Conservation (phyloP, 2,888 invertebrate genomes). For the Xylocampa areola region DNA sequence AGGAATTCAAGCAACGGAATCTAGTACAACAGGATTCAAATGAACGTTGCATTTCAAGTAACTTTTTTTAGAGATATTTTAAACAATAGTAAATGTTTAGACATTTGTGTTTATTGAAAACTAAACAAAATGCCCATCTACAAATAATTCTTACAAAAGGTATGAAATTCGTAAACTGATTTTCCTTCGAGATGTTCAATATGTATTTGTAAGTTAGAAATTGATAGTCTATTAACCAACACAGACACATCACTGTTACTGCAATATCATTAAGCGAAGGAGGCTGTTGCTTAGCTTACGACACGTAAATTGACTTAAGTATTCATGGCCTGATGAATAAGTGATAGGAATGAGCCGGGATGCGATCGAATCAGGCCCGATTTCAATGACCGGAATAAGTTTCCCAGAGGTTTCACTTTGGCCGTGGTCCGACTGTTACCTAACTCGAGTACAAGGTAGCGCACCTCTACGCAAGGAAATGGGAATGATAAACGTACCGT, state of each 20-base stretch:
- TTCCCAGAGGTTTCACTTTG: constrained; percentile 62
- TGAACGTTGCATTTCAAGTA: constrained; percentile 10
- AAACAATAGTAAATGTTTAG: not conserved
- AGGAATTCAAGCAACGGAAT: constrained; percentile 14
- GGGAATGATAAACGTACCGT: constrained; percentile 47
- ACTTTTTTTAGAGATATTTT: constrained; percentile 4
- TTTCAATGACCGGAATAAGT: constrained; percentile 80
- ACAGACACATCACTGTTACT: constrained; percentile 65
- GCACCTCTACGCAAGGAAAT: constrained; percentile 29
- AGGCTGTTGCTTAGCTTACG: constrained; percentile 72
- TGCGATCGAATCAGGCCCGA: constrained; percentile 78
- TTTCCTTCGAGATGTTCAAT: constrained; percentile 17
- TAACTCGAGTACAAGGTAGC: constrained; percentile 18
- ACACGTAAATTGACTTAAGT: constrained; percentile 81
- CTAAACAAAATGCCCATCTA: no score
- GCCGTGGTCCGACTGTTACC: constrained; percentile 50
- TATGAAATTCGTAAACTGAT: constrained; percentile 18
- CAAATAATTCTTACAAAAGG: not conserved
- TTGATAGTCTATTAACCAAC: constrained; percentile 58
- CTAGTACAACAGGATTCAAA: constrained; percentile 14
- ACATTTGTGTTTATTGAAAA: constrained; percentile 11
- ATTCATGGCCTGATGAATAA: constrained; percentile 86
- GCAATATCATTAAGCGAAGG: constrained; percentile 78
- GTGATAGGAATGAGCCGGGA: constrained; percentile 75
- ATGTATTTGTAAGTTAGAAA: constrained; percentile 49